Base-by-base conservation (phyloP, 2,113 vertebrate species). In the Datnioides undecimradiatus region DNA sequence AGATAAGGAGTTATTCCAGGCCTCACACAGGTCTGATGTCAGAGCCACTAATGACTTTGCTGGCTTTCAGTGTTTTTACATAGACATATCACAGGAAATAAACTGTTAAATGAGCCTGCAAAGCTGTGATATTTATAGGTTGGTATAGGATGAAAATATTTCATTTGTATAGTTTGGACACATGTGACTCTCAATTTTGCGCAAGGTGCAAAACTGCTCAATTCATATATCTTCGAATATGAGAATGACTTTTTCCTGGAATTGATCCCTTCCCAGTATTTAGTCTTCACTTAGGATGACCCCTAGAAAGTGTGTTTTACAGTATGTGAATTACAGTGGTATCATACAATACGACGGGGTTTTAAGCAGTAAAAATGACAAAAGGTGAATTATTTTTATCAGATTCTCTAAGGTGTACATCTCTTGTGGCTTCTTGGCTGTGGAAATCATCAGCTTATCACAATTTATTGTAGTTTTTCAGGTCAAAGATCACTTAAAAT, bases 1-100 rank as follows among this genome's bases (percentile, higher is more conserved):
- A 91, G 89, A 93, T 93, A 91, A 92, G 90, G 80, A 87, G 78
- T 88, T 85, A 87, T 73, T 88, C 79, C 73, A 90, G 80, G 60
- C 76, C 74, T 86, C 83, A 80, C 65, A 80, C 76, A 79, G 76
- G 87, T 73, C 79, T 82, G 80, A 85, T 87, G 82, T 90, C 86
- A 85, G 66, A 87, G 80, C 85, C 79, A 72, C 82, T 86, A 87
- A 87, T 85, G 79, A 89, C 77, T 88, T 77, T 87, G 79, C 86
- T 79, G 82, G 79, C 70, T 83, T 71, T 79, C 38, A 16, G 34
- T 87, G 63, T 83, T 87, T 92, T 74, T 46, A 48, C 51, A 38
- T 31, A 71, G 73, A 88, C 76, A 84, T 73, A 81, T 89, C 51
- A 64, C 49, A 84, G 85, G 70, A 91, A 87, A 84, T 81, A 78